Evolutionary conservation across 2,888 invertebrate species (phyloP).

Genomic region (Coecobrya sp.): DNA sequence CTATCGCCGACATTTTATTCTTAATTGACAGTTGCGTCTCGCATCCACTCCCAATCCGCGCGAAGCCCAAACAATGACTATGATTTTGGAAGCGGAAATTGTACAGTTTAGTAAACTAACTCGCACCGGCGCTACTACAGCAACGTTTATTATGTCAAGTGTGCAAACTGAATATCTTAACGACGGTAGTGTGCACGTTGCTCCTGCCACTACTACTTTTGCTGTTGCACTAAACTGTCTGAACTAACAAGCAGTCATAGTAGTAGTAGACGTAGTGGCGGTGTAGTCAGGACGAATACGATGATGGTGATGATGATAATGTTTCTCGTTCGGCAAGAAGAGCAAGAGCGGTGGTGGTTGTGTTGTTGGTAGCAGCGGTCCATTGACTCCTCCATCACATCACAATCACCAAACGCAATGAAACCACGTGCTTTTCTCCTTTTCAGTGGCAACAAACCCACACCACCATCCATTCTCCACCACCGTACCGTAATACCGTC

Average conservation of each 20-base stretch:
- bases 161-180: too few relatives aligned
- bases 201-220: not conserved
- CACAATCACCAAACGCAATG: slow-evolving; percentile 44
- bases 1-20: too few relatives aligned
- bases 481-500: not conserved
- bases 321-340: not conserved
- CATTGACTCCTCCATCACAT: slow-evolving; percentile 67
- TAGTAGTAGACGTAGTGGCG: too few relatives aligned
- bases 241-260: not conserved
- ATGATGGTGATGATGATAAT: not conserved
- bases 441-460: slow-evolving; percentile 56
- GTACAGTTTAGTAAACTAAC: too few relatives aligned
- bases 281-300: too few relatives aligned
- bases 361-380: slow-evolving; percentile 66
- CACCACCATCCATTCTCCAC: slow-evolving; percentile 14
- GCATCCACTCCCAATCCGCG: too few relatives aligned
- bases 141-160: too few relatives aligned
- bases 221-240: not conserved
- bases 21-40: too few relatives aligned
- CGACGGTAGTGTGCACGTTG: not conserved
- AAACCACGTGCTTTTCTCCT: slow-evolving; percentile 74
- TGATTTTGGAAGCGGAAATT: too few relatives aligned
- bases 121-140: too few relatives aligned
- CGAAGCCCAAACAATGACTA: too few relatives aligned
- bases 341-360: slow-evolving; percentile 22